Base-by-base conservation (phyloP, 2,797 vertebrate genomes). In the Eremophila alpestris region DNA sequence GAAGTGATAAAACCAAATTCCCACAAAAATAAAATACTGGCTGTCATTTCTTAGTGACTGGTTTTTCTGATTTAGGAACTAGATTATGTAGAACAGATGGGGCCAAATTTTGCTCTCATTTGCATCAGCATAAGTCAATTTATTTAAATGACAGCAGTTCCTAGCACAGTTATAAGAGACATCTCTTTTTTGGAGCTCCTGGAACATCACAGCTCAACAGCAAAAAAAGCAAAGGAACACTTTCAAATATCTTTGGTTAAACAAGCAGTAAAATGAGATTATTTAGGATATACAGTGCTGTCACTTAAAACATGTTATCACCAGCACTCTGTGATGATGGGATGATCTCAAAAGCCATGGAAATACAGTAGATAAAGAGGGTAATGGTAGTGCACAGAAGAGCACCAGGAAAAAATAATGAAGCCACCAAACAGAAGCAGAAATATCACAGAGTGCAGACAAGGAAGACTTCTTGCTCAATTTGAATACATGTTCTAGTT, bases 51-150 rank as follows among this genome's bases (percentile, higher is more conserved):
- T 68, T 84, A 59, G 70, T 38, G 67, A 41, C 77, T 92, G 52
- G 4, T 89, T 88, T 82, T 90, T 81, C 40, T 93, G 51, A 82
- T 90, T 92, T 95, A 84, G 63, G 52, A 89, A 89, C 64, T 56
- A 86, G 13, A 83, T 67, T 62, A 19, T 70, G 63, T 54, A 63
- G 83, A 95, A 94, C 90, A 96, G 92, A 93, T 94, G 85, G 85
- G 90, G 86, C 80, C 86, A 95, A 95, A 92, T 77, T 90, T 92
- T 83, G 16, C 54, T 95, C 63, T 90, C 87, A 94, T 94, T 95
- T 91, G 43, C 91, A 94, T 94, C 77, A 79, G 56, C 41, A 43
- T 52, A 69, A 78, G 38, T 87, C 49, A 70, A 22, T 92, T 94
- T 84, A 93, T 90, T 89, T 89, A 52, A 83, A 60, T 52, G 56